These are phyloP conservation scores for Lagria hirta DNA, from an alignment of 2,888 invertebrate genomes.

Conservation along the genomic window DNA sequence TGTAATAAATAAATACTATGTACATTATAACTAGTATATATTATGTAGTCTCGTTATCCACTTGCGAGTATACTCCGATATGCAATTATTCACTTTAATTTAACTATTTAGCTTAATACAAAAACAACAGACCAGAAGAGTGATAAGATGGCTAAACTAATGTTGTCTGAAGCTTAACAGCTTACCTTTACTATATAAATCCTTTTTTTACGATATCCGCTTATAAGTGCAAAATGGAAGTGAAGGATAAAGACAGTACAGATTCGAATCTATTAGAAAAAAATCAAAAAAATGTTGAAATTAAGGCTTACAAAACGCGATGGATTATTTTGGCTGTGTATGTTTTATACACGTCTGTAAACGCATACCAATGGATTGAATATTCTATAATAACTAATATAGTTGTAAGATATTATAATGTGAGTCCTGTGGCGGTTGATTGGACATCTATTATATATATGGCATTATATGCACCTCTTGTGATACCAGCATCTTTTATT, in stretches of 20 bases:
- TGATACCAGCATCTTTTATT: constrained; percentile 94
- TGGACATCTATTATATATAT: constrained; percentile 98
- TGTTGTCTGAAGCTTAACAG: no score
- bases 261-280: constrained; percentile 13
- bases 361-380: constrained; percentile 94
- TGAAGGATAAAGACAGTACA: constrained; percentile 6
- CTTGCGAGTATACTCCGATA: no score
- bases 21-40: no score
- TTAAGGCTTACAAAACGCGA: constrained; percentile 69
- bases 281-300: constrained; percentile 35
- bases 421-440: constrained; percentile 74
- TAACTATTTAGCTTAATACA: no score
- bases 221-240: no score
- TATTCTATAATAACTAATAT: constrained; percentile 89
- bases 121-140: no score
- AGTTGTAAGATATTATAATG: constrained; percentile 72
- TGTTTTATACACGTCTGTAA: constrained; percentile 81
- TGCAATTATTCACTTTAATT: no score
- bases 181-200: no score
- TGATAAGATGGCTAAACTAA: no score
- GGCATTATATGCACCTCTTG: constrained; percentile 91
- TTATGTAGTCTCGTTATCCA: no score
- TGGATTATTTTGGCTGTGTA: constrained; percentile 86
- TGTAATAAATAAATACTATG: no score
- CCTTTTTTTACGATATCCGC: no score